A percentile compares a stretch with the other conserved stretches of the same genome.
Conservation (phyloP, 2,113 vertebrate genomes). For the Sus scrofa region T2T-Sscrofa CM000817.6:115763501-115764000, state of each 20-base stretch:
- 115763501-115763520: not conserved
- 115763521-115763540: not conserved
- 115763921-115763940: slow-evolving; percentile 6
- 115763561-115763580: not conserved
- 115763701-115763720: slow-evolving; percentile 26
- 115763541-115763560: not conserved
- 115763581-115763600: not conserved
- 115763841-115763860: not conserved
- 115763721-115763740: not conserved
- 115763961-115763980: too few species aligned
- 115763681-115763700: slow-evolving; percentile 34
- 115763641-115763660: not conserved
- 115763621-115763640: not conserved
- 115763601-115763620: not conserved
- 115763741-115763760: not conserved
- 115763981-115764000: too few species aligned
- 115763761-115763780: not conserved
- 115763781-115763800: not conserved
- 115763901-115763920: not conserved
- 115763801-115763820: not conserved
- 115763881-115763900: slow-evolving; percentile 3
- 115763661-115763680: not conserved
- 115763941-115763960: too few species aligned
- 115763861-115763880: not conserved
- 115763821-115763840: not conserved